A percentile compares a stretch with the other conserved stretches of the same genome.
Conservation (phyloP, 2,888 invertebrate genomes). For the Branchipolynoe longqiensis region DNA sequence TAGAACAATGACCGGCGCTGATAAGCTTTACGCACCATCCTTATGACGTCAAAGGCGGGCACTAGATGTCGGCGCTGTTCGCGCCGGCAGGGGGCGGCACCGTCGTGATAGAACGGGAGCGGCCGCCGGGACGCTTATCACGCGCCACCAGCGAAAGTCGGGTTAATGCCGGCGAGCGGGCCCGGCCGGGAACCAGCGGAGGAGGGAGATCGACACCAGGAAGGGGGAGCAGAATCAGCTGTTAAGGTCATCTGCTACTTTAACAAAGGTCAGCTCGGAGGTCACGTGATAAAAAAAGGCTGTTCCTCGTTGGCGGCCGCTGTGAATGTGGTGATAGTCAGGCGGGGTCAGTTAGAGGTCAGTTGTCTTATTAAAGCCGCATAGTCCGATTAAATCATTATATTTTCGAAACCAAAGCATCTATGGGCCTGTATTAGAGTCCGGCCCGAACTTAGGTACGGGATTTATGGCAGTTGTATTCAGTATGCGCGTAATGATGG, state of each 20-base stretch:
- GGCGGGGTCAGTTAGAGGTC: no score
- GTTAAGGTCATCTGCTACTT: slow-evolving; percentile 35
- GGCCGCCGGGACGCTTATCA: slow-evolving; percentile 25
- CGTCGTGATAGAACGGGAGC: slow-evolving; percentile 14
- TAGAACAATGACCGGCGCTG: slow-evolving; percentile 15
- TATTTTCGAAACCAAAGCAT: no score
- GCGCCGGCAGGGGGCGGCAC: slow-evolving; percentile 2
- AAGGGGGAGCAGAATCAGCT: slow-evolving; percentile 18
- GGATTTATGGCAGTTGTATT: no score
- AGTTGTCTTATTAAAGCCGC: no score
- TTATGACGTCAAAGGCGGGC: slow-evolving; percentile 12
- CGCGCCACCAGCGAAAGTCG: slow-evolving; percentile 8
- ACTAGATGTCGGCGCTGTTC: neutral
- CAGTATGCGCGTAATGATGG: no score
- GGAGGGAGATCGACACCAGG: slow-evolving; percentile 25
- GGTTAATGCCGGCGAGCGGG: slow-evolving; percentile 14
- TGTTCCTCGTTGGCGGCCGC: neutral
- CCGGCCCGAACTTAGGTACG: no score
- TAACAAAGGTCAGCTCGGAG: slow-evolving; percentile 18
- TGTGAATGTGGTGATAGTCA: no score
- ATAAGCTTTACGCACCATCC: slow-evolving; percentile 7
- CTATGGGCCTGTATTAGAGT: no score
- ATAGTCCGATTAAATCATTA: no score
- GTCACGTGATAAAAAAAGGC: slow-evolving; percentile 32
- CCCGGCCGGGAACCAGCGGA: neutral